These are phyloP conservation scores for Ailuropoda melanoleuca DNA, from an alignment of 2,113 vertebrate species.

Conservation along the genomic window DNA sequence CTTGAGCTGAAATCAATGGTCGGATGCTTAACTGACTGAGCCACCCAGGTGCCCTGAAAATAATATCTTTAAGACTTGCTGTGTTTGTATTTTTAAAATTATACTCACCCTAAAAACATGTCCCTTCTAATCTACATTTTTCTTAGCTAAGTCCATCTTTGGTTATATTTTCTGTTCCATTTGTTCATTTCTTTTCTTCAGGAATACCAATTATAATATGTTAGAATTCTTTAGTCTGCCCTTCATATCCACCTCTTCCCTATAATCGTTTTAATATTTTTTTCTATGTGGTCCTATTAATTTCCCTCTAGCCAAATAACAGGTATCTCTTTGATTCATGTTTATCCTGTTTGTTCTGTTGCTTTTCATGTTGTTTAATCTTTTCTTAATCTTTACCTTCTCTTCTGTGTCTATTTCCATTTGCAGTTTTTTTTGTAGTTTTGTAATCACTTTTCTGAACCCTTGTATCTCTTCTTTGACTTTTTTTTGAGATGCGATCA, in stretches of 20 bases:
- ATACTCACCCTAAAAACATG: not conserved
- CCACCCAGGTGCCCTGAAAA: not conserved
- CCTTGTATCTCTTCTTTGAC: not conserved
- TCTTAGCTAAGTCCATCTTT: not conserved
- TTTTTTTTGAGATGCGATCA: not conserved
- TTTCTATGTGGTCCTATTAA: not conserved
- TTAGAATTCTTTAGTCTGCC: not conserved
- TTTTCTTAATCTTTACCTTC: not conserved
- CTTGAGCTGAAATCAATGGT: not conserved
- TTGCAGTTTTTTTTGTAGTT: not conserved
- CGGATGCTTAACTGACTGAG: not conserved
- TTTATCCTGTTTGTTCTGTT: not conserved
- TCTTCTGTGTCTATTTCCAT: not conserved
- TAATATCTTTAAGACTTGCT: not conserved
- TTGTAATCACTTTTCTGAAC: slow-evolving; percentile 7
- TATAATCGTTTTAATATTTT: not conserved
- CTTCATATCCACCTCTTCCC: not conserved
- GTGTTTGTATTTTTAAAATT: not conserved
- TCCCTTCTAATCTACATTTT: not conserved
- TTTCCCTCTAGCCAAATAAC: not conserved
- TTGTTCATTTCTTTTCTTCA: not conserved
- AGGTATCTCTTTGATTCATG: not conserved
- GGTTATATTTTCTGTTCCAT: not conserved
- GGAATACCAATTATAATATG: not conserved
- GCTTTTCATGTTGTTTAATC: not conserved